Percentiles rank a stretch among this genome's conserved stretches.
Conservation (phyloP, 2,113 vertebrate species). For the Hyla sarda region DNA sequence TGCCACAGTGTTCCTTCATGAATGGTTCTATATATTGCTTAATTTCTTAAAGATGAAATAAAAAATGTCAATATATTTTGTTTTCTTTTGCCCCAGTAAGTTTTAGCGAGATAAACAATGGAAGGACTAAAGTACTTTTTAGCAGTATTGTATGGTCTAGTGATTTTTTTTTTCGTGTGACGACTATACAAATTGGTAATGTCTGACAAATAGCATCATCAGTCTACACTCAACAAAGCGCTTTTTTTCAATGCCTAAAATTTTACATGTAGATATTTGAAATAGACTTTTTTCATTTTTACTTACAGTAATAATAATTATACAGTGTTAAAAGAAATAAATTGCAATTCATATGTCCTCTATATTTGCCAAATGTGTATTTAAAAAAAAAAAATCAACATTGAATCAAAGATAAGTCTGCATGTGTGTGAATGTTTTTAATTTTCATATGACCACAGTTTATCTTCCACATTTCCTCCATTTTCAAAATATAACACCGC, state of each 20-base stretch:
- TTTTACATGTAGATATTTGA: constrained; percentile 94
- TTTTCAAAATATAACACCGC: constrained; percentile 8
- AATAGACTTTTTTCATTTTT: constrained; percentile 86
- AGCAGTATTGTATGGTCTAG: constrained; percentile 89
- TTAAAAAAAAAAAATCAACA: constrained; percentile 75
- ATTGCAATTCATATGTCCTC: constrained; percentile 88
- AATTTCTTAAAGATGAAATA: constrained; percentile 75
- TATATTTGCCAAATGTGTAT: constrained; percentile 87
- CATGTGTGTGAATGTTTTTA: constrained; percentile 71
- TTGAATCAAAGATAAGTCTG: constrained; percentile 74
- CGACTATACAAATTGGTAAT: constrained; percentile 83
- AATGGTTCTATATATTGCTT: constrained; percentile 87
- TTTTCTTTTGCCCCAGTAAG: constrained; percentile 77
- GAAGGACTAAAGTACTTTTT: constrained; percentile 78
- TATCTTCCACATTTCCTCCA: not conserved
- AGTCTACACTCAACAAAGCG: constrained; percentile 89
- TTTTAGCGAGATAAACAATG: constrained; percentile 71
- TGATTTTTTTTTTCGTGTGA: constrained; percentile 88
- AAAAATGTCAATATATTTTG: constrained; percentile 78
- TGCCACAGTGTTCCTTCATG: constrained; percentile 85
- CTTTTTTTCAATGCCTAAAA: constrained; percentile 99
- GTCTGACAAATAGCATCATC: constrained; percentile 82
- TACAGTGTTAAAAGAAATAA: constrained; percentile 88
- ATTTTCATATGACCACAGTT: constrained; percentile 59
- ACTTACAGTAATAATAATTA: constrained; percentile 87